Conservation (phyloP, 2,797 vertebrate genomes). For the Pampus argenteus region DNA sequence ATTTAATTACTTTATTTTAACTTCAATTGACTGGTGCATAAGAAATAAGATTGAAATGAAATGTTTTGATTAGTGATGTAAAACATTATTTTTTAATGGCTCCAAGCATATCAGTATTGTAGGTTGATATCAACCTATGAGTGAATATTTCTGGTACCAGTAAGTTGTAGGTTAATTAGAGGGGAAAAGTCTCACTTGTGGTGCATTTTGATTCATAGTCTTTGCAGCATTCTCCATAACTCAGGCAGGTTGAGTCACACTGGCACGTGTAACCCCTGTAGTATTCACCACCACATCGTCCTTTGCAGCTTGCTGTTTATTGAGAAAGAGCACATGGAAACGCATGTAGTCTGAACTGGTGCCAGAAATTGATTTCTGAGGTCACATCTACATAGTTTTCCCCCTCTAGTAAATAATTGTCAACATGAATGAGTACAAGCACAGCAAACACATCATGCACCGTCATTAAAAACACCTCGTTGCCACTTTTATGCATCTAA, state of each 20-base stretch:
- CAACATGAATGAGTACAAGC: constrained; percentile 33
- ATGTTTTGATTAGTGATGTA: background rate
- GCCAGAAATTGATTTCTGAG: constrained; percentile 39
- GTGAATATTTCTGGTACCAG: background rate
- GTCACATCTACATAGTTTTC: background rate
- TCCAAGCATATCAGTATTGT: background rate
- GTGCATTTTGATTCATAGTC: constrained; percentile 91
- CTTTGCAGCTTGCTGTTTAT: constrained; percentile 87
- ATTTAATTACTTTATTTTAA: background rate
- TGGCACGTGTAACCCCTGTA: constrained; percentile 90
- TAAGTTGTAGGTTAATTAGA: accelerated
- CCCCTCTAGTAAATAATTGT: constrained; percentile 45
- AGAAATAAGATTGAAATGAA: too few species aligned
- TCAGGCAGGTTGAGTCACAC: constrained; percentile 92
- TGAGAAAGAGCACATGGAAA: constrained; percentile 54
- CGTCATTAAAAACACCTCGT: background rate
- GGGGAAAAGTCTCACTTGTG: constrained; percentile 81
- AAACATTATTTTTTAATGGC: background rate
- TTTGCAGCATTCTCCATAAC: constrained; percentile 92
- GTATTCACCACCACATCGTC: constrained; percentile 91
- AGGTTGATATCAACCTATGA: background rate
- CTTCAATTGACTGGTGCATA: too few species aligned
- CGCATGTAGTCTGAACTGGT: background rate
- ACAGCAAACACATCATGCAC: constrained; percentile 7
- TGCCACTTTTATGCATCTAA: background rate